Evolutionary conservation across 2,888 invertebrate species (phyloP).

Genomic region (Erynnis tages): DNA sequence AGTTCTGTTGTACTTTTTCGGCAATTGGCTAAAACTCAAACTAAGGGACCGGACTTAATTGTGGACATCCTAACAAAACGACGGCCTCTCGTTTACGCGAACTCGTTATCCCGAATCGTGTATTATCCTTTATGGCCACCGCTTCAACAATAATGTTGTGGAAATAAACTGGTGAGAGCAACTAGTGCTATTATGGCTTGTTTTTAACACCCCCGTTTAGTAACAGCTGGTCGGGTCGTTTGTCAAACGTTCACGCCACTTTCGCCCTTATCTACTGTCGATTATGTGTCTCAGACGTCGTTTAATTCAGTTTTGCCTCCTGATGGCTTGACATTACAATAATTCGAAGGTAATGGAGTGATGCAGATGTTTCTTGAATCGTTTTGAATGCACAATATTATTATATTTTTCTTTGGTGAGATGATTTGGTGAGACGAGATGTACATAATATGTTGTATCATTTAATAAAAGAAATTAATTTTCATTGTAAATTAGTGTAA

Average conservation of each 20-base stretch:
- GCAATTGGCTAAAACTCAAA: no score
- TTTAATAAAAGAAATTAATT: no score
- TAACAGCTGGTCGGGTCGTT: conserved; percentile 34
- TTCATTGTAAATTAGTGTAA: no score
- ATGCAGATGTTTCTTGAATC: neutral
- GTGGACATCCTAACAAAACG: conserved; percentile 37
- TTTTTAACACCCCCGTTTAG: conserved; percentile 35
- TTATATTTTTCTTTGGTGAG: no score
- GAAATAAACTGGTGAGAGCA: conserved; percentile 48
- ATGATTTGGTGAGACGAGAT: no score
- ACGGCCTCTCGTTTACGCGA: conserved; percentile 36
- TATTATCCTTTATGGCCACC: conserved; percentile 52
- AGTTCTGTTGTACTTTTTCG: no score
- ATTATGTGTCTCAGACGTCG: conserved; percentile 26
- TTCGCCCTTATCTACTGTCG: conserved; percentile 28
- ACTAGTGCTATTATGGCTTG: conserved; percentile 45
- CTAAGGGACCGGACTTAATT: no score
- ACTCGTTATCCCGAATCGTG: conserved; percentile 47
- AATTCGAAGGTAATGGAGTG: conserved; percentile 9
- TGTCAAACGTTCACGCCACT: conserved; percentile 32
- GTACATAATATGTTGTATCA: no score
- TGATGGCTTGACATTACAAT: conserved; percentile 10
- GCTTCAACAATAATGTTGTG: conserved; percentile 46
- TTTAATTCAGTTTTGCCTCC: conserved; percentile 14
- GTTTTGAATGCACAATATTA: neutral